Evolutionary conservation across 2,888 invertebrate species (phyloP).

Genomic region (Aromia moschata): DNA sequence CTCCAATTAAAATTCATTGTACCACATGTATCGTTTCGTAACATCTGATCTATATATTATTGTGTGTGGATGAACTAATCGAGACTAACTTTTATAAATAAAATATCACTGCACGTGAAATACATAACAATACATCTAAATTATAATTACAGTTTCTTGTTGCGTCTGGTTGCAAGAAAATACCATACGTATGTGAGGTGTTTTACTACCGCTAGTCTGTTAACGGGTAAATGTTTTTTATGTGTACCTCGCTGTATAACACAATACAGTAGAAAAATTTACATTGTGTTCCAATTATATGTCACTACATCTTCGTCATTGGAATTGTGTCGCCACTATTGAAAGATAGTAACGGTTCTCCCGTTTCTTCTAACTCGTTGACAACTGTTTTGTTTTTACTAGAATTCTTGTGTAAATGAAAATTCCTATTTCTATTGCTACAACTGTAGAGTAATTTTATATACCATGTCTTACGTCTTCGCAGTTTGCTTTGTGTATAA

Average conservation of each 20-base stretch:
- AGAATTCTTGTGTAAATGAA: no score
- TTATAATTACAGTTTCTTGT: conserved; percentile 9
- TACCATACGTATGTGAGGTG: conserved; percentile 3
- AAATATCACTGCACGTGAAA: not conserved
- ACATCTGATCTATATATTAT: not conserved
- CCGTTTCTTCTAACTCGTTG: no score
- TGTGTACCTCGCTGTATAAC: not conserved
- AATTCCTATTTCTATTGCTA: no score
- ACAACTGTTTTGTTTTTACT: no score
- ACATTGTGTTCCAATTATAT: conserved; percentile 5
- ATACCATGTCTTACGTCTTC: no score
- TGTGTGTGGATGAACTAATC: not conserved
- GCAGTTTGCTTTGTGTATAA: no score
- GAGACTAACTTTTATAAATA: not conserved
- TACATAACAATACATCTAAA: not conserved
- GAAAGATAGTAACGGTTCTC: no score
- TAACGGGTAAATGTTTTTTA: conserved; percentile 1
- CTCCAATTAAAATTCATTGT: no score
- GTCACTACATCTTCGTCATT: not conserved
- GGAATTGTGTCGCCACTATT: no score
- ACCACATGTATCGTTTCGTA: no score
- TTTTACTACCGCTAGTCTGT: conserved; percentile 11
- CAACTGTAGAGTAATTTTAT: no score
- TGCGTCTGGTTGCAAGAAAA: conserved; percentile 3
- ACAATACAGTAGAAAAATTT: conserved; percentile 13